Percentiles rank a stretch among this genome's conserved stretches.
These are phyloP conservation scores for Orchesellides sinensis DNA, from an alignment of 2,888 invertebrate genomes.

Conservation along the genomic window DNA sequence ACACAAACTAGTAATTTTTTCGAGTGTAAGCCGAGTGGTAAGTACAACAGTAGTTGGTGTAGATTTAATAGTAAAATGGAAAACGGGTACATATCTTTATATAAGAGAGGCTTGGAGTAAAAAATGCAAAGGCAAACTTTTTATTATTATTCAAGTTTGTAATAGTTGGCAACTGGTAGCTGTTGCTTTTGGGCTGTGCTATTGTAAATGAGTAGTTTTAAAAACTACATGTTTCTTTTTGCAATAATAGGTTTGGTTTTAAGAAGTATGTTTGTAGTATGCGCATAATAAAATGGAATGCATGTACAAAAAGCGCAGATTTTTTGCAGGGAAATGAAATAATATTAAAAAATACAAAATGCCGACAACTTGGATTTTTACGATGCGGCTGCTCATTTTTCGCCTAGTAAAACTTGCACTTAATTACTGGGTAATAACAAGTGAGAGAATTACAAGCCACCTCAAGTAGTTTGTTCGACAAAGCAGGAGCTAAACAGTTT, in stretches of 20 bases:
- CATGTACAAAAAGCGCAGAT: too few species aligned
- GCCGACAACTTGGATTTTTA: constrained; percentile 48
- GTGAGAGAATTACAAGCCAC: constrained; percentile 50
- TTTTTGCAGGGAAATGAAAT: background rate
- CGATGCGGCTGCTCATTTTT: constrained; percentile 56
- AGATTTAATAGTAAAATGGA: constrained; percentile 14
- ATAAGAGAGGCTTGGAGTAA: background rate
- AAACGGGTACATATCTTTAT: background rate
- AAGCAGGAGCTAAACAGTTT: background rate
- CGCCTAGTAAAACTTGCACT: constrained; percentile 60
- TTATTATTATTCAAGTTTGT: constrained; percentile 22
- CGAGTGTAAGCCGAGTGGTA: too few species aligned
- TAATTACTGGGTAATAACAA: constrained; percentile 61
- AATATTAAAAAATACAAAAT: constrained; percentile 26
- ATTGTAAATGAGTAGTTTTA: constrained; percentile 21
- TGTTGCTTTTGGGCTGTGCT: constrained; percentile 15
- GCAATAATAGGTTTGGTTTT: constrained; percentile 22
- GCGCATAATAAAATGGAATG: too few species aligned
- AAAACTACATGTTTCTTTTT: background rate
- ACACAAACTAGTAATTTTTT: too few species aligned
- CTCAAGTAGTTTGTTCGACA: constrained; percentile 47
- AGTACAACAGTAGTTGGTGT: background rate
- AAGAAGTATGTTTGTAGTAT: background rate
- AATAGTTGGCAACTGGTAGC: constrained; percentile 33
- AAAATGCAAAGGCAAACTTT: constrained; percentile 18